Conservation (phyloP, 1,140 invertebrate species). For the Bombus ignitus region DNA sequence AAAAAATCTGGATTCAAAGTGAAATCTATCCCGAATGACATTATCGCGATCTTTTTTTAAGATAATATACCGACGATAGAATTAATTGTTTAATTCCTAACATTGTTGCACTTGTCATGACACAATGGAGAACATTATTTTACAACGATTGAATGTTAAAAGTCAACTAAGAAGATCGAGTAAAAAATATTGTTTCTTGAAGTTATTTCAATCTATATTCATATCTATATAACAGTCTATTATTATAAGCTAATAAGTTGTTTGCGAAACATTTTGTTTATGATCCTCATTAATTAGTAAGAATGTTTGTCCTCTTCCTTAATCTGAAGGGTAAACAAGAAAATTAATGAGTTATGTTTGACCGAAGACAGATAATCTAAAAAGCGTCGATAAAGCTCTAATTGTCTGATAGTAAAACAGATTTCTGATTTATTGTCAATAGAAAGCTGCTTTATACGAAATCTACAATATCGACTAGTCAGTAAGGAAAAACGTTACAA, state of each 20-base stretch:
- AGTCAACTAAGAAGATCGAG: no score
- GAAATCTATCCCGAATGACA: not conserved
- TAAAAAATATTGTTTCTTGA: not conserved
- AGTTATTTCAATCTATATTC: not conserved
- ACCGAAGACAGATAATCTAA: not conserved
- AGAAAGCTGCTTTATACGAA: not conserved
- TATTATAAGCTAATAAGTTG: no score
- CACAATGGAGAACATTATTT: no score
- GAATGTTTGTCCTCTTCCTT: not conserved
- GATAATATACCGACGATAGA: not conserved
- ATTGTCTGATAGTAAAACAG: not conserved
- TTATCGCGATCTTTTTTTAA: no score
- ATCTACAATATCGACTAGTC: constrained; percentile 35
- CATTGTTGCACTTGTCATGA: no score
- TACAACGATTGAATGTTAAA: no score
- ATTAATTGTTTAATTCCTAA: not conserved
- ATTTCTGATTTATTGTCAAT: no score
- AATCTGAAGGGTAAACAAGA: not conserved
- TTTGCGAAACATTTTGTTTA: not conserved
- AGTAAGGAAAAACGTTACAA: constrained; percentile 31
- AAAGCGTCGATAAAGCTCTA: not conserved
- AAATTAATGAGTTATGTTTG: not conserved
- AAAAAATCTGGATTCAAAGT: constrained; percentile 1
- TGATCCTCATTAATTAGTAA: not conserved
- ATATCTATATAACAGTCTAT: no score